These are phyloP conservation scores for Drosophila leontia DNA, from an alignment of 1,140 invertebrate genomes.

Conservation along the genomic window DNA sequence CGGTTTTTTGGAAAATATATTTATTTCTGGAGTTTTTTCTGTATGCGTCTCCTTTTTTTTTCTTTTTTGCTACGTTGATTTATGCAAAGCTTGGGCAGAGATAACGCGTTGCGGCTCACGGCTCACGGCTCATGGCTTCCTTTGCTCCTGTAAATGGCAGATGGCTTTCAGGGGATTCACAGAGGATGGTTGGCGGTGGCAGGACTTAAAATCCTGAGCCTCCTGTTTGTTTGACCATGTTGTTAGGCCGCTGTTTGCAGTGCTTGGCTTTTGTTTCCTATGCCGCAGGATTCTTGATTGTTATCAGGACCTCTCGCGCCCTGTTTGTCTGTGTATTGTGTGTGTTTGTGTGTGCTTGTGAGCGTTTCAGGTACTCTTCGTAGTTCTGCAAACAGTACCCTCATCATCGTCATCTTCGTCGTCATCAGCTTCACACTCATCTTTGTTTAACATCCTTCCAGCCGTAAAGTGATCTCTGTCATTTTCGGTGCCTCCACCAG, in stretches of 20 bases:
- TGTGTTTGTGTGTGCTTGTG: conserved; percentile 1
- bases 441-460: conserved; percentile 73
- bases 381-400: conserved; percentile 69
- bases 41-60: conserved; percentile 19
- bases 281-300: conserved; percentile 53
- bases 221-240: conserved; percentile 63
- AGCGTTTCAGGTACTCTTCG: conserved; percentile 44
- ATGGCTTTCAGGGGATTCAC: conserved; percentile 25
- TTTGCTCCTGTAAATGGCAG: conserved; percentile 43
- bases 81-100: conserved; percentile 75
- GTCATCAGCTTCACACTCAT: conserved; percentile 51
- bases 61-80: conserved; percentile 61
- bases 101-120: conserved; percentile 72
- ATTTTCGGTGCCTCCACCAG: conserved; percentile 27
- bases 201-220: conserved; percentile 52
- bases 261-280: conserved; percentile 71
- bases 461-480: conserved; percentile 72
- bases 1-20: conserved; percentile 55
- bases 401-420: conserved; percentile 65
- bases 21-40: conserved; percentile 36
- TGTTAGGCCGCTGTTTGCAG: conserved; percentile 44
- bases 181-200: not conserved
- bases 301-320: conserved; percentile 62
- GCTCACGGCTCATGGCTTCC: conserved; percentile 44
- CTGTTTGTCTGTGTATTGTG: conserved; percentile 47